These are phyloP conservation scores for Steatornis caripensis DNA, from an alignment of 2,113 vertebrate species.

Conservation along the genomic window DNA sequence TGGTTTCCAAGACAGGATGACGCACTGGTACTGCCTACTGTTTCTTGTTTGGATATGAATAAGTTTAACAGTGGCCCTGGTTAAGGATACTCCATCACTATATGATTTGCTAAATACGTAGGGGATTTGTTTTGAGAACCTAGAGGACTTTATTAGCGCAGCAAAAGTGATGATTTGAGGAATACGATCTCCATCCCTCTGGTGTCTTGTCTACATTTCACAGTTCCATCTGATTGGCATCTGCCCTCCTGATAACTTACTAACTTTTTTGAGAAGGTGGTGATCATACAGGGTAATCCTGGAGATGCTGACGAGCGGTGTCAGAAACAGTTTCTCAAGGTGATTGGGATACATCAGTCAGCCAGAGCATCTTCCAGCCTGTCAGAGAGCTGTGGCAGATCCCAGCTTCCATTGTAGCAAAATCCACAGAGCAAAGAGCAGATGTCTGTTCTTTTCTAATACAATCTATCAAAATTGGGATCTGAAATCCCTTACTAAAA, in stretches of 20 bases:
- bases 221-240: neutral
- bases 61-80: neutral
- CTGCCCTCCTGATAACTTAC: neutral
- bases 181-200: neutral
- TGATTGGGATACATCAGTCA: neutral
- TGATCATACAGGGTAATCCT: neutral
- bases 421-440: neutral
- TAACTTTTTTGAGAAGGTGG: neutral
- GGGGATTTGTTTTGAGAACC: neutral
- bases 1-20: neutral
- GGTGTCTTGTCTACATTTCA: neutral
- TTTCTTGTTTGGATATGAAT: neutral
- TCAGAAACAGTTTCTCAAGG: neutral
- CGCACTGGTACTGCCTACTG: neutral
- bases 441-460: neutral
- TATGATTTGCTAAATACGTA: neutral
- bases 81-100: neutral
- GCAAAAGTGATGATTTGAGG: neutral
- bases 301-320: neutral
- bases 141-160: neutral
- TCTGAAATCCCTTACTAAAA: neutral
- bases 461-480: fast-evolving
- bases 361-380: neutral
- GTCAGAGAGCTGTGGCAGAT: neutral
- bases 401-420: neutral